A percentile compares a stretch with the other conserved stretches of the same genome.
Evolutionary conservation across 2,113 vertebrate species (phyloP).

Genomic region (Boleophthalmus pectinirostris): DNA sequence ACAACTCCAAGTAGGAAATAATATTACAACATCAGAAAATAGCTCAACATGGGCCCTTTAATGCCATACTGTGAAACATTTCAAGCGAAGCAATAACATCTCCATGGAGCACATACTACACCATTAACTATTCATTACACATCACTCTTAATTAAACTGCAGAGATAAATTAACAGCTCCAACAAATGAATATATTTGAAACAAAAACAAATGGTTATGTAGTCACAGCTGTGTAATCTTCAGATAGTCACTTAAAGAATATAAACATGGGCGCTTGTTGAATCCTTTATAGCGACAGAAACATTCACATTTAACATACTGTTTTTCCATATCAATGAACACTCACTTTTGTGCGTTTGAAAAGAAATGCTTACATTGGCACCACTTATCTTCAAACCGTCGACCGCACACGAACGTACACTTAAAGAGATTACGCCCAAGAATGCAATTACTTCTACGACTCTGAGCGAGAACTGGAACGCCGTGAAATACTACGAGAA

Average conservation of each 20-base stretch:
- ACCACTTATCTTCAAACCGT: constrained; percentile 31
- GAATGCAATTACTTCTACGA: constrained; percentile 45
- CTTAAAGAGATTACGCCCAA: constrained; percentile 22
- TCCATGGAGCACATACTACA: too few species aligned
- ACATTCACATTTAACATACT: background rate
- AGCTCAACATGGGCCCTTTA: too few species aligned
- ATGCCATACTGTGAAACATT: too few species aligned
- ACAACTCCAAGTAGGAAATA: too few species aligned
- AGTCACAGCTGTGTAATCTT: background rate
- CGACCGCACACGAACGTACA: constrained; percentile 8
- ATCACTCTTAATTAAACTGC: too few species aligned
- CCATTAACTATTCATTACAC: too few species aligned
- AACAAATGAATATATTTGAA: background rate
- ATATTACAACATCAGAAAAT: too few species aligned
- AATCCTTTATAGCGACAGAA: background rate
- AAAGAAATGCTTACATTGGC: constrained; percentile 14
- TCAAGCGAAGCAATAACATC: too few species aligned
- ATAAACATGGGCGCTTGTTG: background rate
- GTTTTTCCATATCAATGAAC: background rate
- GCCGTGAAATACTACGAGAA: constrained; percentile 32
- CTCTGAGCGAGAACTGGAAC: constrained; percentile 19
- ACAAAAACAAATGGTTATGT: background rate
- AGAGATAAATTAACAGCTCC: too few species aligned
- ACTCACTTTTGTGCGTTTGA: background rate
- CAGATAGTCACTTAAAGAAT: background rate